These are phyloP conservation scores for Archips crataeganus DNA, from an alignment of 2,888 invertebrate genomes.

Conservation along the genomic window DNA sequence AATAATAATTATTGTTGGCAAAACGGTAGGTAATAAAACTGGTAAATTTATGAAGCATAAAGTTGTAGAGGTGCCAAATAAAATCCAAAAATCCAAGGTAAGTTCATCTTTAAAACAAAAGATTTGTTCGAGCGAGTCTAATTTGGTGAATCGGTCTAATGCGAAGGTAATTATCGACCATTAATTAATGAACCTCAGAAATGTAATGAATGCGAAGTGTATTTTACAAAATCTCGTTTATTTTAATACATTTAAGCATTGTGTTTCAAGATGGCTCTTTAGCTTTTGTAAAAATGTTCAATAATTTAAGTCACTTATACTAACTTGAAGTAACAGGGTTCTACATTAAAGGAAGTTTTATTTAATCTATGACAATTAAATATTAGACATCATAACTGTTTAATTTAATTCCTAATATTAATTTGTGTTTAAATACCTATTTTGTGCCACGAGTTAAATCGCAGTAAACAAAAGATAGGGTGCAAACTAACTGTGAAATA, in stretches of 20 bases:
- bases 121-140: constrained; percentile 67
- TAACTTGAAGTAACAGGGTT: too few relatives aligned
- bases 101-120: constrained; percentile 78
- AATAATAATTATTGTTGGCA: constrained; percentile 7
- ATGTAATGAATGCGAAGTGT: constrained; percentile 3
- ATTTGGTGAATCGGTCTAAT: constrained; percentile 75
- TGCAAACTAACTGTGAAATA: too few relatives aligned
- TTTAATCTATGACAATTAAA: neutral
- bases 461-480: too few relatives aligned
- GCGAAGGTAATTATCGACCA: constrained; percentile 63
- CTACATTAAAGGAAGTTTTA: too few relatives aligned
- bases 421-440: too few relatives aligned
- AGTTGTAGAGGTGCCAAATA: constrained; percentile 26
- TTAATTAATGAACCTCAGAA: constrained; percentile 52
- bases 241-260: too few relatives aligned
- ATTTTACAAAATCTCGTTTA: too few relatives aligned
- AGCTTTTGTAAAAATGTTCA: too few relatives aligned
- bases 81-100: constrained; percentile 61
- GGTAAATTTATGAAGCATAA: constrained; percentile 35
- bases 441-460: too few relatives aligned
- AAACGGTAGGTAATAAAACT: constrained; percentile 18
- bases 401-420: neutral
- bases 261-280: too few relatives aligned
- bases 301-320: too few relatives aligned
- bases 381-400: neutral